These are phyloP conservation scores for Macrophya annulata DNA, from an alignment of 2,888 invertebrate species.

Conservation along the genomic window DNA sequence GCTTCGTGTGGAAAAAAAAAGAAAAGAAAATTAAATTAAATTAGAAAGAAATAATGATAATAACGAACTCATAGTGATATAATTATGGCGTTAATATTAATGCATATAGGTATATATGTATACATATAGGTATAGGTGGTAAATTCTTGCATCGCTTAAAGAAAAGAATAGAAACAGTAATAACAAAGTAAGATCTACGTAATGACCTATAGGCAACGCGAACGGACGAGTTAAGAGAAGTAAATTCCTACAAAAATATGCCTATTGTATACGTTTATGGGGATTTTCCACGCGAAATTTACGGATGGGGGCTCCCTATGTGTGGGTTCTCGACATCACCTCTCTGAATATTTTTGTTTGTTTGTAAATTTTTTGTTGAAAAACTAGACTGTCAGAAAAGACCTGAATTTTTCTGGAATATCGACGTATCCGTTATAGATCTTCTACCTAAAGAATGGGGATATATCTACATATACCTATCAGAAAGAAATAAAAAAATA, in stretches of 20 bases:
- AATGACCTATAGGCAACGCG: background rate
- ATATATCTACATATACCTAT: no score
- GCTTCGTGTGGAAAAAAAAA: conserved; percentile 20
- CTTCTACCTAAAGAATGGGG: no score
- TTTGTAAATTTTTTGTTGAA: no score
- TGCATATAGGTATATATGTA: no score
- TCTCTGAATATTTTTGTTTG: no score
- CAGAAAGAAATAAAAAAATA: no score
- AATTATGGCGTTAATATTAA: conserved; percentile 11
- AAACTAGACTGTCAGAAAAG: no score
- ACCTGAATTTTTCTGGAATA: no score
- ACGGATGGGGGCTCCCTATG: background rate
- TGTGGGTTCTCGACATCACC: no score
- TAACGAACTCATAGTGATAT: conserved; percentile 26
- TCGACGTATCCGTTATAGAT: no score
- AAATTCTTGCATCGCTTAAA: background rate
- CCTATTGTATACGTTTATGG: background rate
- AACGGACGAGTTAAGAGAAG: background rate
- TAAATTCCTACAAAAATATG: background rate
- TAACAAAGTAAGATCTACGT: background rate
- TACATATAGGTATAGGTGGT: conserved; percentile 8
- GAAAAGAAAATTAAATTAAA: background rate
- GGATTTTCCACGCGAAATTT: background rate
- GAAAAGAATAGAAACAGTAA: background rate
- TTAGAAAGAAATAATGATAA: conserved; percentile 3